These are phyloP conservation scores for Salvator merianae DNA, from an alignment of 2,113 vertebrate species.

Conservation along the genomic window DNA sequence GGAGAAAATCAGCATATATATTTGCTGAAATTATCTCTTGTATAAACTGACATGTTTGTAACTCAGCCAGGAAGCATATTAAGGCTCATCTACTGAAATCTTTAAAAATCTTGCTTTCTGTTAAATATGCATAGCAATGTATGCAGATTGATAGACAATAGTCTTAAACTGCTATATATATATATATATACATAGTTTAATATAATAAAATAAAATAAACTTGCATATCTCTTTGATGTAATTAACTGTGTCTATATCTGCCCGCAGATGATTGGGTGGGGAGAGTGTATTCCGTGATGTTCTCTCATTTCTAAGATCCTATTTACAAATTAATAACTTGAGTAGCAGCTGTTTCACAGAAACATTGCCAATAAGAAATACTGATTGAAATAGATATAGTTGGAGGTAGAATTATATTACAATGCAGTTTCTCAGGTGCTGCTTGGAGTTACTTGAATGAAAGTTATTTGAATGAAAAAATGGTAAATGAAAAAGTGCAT, in stretches of 20 bases:
- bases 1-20: neutral
- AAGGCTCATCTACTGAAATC: slow-evolving; percentile 53
- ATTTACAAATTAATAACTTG: slow-evolving; percentile 58
- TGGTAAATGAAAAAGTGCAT: slow-evolving; percentile 39
- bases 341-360: slow-evolving; percentile 49
- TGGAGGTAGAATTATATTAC: slow-evolving; percentile 52
- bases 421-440: slow-evolving; percentile 52
- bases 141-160: slow-evolving; percentile 54
- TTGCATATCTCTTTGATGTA: slow-evolving; percentile 46
- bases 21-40: neutral
- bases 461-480: slow-evolving; percentile 60
- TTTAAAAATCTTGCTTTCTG: slow-evolving; percentile 32
- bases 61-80: slow-evolving; percentile 37
- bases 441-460: slow-evolving; percentile 60
- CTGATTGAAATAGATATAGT: slow-evolving; percentile 48
- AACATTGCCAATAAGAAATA: slow-evolving; percentile 57
- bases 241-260: slow-evolving; percentile 57
- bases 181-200: neutral
- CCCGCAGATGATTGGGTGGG: slow-evolving; percentile 36
- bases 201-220: slow-evolving; percentile 10
- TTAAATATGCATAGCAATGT: slow-evolving; percentile 47
- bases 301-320: slow-evolving; percentile 38
- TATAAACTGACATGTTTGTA: neutral
- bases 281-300: neutral
- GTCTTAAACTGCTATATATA: slow-evolving; percentile 48